Conservation (phyloP, 2,888 invertebrate genomes). For the Eueremaeus valkanovi region DNA sequence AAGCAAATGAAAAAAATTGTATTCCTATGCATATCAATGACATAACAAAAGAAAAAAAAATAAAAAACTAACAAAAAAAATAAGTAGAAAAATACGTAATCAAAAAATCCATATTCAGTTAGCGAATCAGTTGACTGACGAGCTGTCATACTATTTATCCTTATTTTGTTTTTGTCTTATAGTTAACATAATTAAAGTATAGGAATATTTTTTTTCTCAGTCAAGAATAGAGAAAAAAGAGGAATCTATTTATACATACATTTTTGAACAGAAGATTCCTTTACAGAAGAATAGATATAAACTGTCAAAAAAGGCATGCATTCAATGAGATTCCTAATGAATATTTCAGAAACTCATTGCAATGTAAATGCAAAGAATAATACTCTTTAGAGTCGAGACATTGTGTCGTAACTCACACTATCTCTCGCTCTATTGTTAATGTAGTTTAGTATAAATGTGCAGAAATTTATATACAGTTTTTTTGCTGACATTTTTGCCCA, state of each 20-base stretch:
- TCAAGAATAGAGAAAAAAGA: background rate
- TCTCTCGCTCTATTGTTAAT: background rate
- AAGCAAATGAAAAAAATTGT: background rate
- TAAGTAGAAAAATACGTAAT: background rate
- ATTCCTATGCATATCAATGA: background rate
- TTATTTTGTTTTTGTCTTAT: background rate
- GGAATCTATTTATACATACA: background rate
- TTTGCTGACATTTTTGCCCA: background rate
- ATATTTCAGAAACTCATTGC: background rate
- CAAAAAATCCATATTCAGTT: background rate
- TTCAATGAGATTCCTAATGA: background rate
- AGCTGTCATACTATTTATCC: background rate
- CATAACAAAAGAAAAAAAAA: background rate
- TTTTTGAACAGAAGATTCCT: background rate
- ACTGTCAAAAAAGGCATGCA: background rate
- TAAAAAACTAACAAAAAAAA: background rate
- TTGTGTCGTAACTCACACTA: background rate
- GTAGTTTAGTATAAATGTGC: background rate
- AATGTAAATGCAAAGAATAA: background rate
- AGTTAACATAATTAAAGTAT: constrained; percentile 4
- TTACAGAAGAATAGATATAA: background rate
- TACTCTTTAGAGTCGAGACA: background rate
- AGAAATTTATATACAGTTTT: background rate
- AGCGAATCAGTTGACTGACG: background rate
- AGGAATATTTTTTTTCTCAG: no score